These are phyloP conservation scores for Drosophila bipectinata DNA, from an alignment of 1,140 invertebrate species.

Conservation along the genomic window DNA sequence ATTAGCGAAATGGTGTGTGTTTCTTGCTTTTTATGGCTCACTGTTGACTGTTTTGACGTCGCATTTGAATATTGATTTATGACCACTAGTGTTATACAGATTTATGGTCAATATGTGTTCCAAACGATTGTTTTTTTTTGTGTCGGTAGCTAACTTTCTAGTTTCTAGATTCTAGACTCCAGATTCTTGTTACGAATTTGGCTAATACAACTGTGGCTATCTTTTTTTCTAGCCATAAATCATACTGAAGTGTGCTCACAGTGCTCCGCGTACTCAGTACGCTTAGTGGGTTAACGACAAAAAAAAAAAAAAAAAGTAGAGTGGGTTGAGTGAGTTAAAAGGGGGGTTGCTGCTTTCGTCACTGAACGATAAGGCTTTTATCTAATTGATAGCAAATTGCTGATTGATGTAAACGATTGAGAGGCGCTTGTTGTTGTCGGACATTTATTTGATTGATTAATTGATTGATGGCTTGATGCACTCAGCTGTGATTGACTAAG, in stretches of 20 bases:
- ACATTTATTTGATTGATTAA: conserved; percentile 58
- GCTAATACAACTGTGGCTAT: conserved; percentile 3
- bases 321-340: background rate
- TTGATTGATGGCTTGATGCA: conserved; percentile 58
- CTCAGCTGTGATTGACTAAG: conserved; percentile 50
- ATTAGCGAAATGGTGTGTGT: conserved; percentile 3
- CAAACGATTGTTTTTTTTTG: conserved; percentile 31
- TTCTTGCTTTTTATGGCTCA: conserved; percentile 1
- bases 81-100: conserved; percentile 44
- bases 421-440: conserved; percentile 29
- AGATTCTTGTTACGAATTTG: background rate
- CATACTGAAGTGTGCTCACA: conserved; percentile 21
- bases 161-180: conserved; percentile 7
- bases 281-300: conserved; percentile 26
- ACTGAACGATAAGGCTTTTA: conserved; percentile 44
- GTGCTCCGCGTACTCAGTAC: background rate
- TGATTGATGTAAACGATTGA: conserved; percentile 59
- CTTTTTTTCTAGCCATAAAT: conserved; percentile 38
- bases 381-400: conserved; percentile 50
- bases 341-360: conserved; percentile 29
- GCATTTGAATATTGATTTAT: conserved; percentile 57
- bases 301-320: background rate
- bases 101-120: conserved; percentile 51
- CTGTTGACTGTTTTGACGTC: conserved; percentile 2
- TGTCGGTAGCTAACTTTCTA: conserved; percentile 23